Base-by-base conservation (phyloP, 2,797 vertebrate species). In the Hylomyscus alleni region DNA sequence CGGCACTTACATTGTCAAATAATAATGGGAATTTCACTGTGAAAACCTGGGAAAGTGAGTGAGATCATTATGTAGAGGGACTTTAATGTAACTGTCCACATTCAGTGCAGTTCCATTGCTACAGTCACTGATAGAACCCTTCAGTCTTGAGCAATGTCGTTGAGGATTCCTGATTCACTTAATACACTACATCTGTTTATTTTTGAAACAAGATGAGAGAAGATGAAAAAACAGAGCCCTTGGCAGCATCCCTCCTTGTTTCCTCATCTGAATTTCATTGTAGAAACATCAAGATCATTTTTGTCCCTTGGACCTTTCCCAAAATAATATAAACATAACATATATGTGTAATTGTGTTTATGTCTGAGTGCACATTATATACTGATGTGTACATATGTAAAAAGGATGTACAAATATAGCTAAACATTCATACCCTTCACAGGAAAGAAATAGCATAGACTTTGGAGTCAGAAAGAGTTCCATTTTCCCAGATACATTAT, bases 191-290 rank as follows among this genome's bases (percentile, higher is more conserved):
- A 8, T 37, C 26, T 69, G 10, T 67, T 67, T 84, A 58, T 34
- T 56, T 31, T 1, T 44, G 47, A 1, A 22, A 29, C 44, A 44
- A 31, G 22, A 58, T 75, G 19, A 54, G 6, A 87, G 10, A 85
- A 26, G 26, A 82, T 52, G 31, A 80, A 34, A 31, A 10, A 15
- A 11, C 5, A 44, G 13, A 22, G 47, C 8, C 12, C 4, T 67
- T 60, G 73, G 40, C 3, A 50, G 19, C 15, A 85, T 19, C 56
- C n/a, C 37, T 73, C 1, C 22, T 73, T 73, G 4, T 52, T 67
- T 82, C 13, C 6, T 92, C n/a, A 82, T 4, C 31, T 87, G 31
- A 88, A 95, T 85, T 95, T 81, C 29, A 90, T 54, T 90, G 92
- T 84, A 82, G 58, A 93, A 88, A 95, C 37, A 56, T 4, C 22